Conservation (phyloP, 2,797 vertebrate species). For the Poliocrania exsul region DNA sequence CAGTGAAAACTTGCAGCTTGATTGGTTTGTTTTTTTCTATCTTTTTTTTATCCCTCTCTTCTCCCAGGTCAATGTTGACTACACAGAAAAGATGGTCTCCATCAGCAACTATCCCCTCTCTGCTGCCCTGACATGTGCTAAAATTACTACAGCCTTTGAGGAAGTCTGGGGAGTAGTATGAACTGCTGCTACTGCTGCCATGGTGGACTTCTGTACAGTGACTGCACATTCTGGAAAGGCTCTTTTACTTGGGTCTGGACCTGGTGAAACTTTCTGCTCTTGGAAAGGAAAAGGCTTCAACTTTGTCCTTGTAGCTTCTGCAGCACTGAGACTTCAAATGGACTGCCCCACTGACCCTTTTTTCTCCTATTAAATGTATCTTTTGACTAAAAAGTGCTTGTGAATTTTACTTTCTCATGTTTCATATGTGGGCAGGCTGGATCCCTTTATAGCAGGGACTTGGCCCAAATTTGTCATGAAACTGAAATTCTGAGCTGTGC, state of each 20-base stretch:
- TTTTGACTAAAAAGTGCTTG: background rate
- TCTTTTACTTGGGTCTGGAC: background rate
- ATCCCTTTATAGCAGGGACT: background rate
- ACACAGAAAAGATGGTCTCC: slow-evolving; percentile 90
- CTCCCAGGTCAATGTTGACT: slow-evolving; percentile 89
- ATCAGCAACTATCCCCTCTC: slow-evolving; percentile 98
- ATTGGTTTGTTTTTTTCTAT: background rate
- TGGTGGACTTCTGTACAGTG: background rate
- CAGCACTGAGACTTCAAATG: background rate
- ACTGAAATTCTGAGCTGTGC: background rate
- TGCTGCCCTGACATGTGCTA: slow-evolving; percentile 93
- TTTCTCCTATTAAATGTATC: slow-evolving; percentile 40
- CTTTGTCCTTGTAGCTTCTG: background rate
- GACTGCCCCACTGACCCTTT: background rate
- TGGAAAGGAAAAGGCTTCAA: background rate
- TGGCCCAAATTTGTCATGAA: background rate
- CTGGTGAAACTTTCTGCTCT: background rate
- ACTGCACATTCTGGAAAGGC: background rate
- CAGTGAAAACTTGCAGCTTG: background rate
- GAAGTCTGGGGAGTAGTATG: slow-evolving; percentile 92
- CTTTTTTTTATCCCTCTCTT: background rate
- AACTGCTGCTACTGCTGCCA: background rate
- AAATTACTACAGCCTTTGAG: slow-evolving; percentile 95
- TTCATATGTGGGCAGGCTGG: background rate
- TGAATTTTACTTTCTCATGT: background rate